phyloP scores from a whole-genome alignment of 2,113 vertebrate genomes.

The Natator depressus region DNA sequence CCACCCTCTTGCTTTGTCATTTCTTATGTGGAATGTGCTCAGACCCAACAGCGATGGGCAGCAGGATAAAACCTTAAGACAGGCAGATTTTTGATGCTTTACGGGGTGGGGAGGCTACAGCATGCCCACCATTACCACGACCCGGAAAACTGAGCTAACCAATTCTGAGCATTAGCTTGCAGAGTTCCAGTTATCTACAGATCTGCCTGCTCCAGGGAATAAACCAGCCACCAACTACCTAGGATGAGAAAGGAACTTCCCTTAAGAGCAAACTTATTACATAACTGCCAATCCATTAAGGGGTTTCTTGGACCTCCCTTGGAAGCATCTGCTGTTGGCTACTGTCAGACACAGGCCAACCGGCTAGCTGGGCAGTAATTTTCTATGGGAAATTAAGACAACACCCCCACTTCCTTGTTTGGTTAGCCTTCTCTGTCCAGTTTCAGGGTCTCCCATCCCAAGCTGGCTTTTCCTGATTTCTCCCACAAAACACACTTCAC shows the following conservation, averaged over 20 bases:
- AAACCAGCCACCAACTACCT: not conserved
- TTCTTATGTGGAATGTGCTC: not conserved
- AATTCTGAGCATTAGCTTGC: not conserved
- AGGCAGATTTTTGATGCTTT: not conserved
- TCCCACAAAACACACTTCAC: not conserved
- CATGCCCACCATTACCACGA: not conserved
- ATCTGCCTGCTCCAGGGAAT: not conserved
- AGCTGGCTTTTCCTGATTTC: not conserved
- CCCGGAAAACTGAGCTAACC: not conserved
- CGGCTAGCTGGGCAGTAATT: not conserved
- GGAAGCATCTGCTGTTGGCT: not conserved
- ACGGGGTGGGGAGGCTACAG: not conserved
- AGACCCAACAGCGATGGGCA: not conserved
- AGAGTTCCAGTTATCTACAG: not conserved
- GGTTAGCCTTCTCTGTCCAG: not conserved
- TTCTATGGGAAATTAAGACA: not conserved
- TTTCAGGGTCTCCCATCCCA: not conserved
- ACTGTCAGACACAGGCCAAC: not conserved
- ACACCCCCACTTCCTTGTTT: not conserved
- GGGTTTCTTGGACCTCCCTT: not conserved
- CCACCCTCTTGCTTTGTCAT: not conserved
- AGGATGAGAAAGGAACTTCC: not conserved
- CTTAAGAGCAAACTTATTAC: not conserved
- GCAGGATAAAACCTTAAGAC: not conserved
- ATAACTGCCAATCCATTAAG: not conserved